Evolutionary conservation across 1,140 invertebrate genomes (phyloP), one percentile per base, ranked within the genome.

Genomic region (Drosophila carrolli): DNA sequence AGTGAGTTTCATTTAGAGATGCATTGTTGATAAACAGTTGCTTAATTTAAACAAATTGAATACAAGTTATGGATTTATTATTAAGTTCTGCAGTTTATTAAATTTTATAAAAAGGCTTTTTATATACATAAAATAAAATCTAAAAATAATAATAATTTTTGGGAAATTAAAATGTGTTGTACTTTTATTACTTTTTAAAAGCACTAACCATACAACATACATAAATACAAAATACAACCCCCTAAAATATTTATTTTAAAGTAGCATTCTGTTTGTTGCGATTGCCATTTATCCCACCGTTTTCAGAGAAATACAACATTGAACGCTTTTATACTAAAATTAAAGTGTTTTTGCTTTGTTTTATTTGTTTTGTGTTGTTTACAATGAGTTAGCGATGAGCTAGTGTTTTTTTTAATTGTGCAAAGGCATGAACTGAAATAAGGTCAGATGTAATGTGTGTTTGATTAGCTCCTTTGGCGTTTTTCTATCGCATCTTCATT

Each of bases 341-440:
- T 63, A 63, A 63, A 67, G 46, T 19, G 48, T 50, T 43, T 50
- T 8, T n/a, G 16, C 29, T n/a, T 35, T 63, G 13, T 65, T 67
- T 51, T 65, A 65, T 67, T 67, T 65, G 65, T 66, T 44, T 51
- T 66, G 59, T 37, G 38, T 68, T 68, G 65, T 68, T 68, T 68
- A 66, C 65, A 66, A 51, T 44, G 44, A 68, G 47, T 57, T 63
- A 4, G 29, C 51, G 44, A 23, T 23, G 23, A 23, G 23, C 27
- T 43, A 10, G 23, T 27, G 44, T 13, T 63, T 41, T 63, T 32
- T 43, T 5, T 37, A 65, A 51, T 53, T 50, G 65, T 53, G 29
- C 63, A 66, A 63, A 50, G 27, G 13, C 29, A n/a, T 51, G 47
- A 63, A 40, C 65, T 19, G 27, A 68, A 68, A 68, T 66, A 38